Conservation (phyloP, 2,888 invertebrate species). For the Parnassius apollo region DNA sequence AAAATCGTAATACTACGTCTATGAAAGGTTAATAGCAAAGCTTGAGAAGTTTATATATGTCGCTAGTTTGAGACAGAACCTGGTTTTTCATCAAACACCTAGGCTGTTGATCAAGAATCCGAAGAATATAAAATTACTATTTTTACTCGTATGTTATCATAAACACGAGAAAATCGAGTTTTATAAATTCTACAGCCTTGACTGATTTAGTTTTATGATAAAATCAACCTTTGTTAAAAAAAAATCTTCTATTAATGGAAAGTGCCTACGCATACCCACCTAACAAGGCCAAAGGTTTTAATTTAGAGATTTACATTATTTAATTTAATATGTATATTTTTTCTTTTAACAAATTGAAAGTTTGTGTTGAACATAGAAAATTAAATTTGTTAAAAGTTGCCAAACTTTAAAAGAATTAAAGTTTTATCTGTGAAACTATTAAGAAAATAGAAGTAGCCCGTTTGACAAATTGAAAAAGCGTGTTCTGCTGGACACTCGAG, state of each 20-base stretch:
- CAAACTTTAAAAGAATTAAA: background rate
- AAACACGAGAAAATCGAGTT: too few species aligned
- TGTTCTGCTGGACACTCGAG: slow-evolving; percentile 54
- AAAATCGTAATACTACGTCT: background rate
- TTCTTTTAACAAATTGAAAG: background rate
- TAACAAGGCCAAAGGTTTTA: background rate
- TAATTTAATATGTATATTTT: background rate
- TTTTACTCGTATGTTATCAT: too few species aligned
- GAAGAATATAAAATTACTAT: too few species aligned
- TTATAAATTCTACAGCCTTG: too few species aligned
- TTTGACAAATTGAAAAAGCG: slow-evolving; percentile 69
- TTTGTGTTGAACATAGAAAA: background rate
- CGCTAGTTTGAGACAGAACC: too few species aligned
- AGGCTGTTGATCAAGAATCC: too few species aligned
- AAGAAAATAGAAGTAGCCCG: slow-evolving; percentile 41
- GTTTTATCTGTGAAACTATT: background rate
- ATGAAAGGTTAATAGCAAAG: slow-evolving; percentile 4
- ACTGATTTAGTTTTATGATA: too few species aligned
- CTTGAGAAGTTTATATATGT: too few species aligned
- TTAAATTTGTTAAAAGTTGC: background rate
- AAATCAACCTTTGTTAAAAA: too few species aligned
- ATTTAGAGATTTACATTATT: background rate
- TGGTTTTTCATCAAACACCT: too few species aligned
- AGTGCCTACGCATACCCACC: too few species aligned
- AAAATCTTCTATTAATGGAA: too few species aligned